Evolutionary conservation across 2,113 vertebrate species (phyloP).

Genomic region (Tragulus kanchil): DNA sequence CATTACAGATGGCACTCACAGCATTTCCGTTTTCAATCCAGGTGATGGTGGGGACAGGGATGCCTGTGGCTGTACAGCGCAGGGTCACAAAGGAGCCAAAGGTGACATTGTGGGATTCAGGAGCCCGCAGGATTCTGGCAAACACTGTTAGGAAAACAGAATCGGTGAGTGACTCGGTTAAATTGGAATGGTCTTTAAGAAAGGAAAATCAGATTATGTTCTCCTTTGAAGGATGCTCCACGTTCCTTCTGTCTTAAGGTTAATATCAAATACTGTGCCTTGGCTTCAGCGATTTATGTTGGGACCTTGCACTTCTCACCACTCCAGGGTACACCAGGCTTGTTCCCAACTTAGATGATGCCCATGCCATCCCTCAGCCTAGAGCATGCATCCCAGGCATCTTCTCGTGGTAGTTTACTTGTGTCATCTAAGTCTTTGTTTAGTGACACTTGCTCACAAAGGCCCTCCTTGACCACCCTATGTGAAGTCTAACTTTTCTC

Average conservation of each 20-base stretch:
- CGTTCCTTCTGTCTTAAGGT: not conserved
- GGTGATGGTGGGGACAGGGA: constrained; percentile 94
- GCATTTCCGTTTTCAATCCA: constrained; percentile 98
- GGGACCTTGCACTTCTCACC: not conserved
- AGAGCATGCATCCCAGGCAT: not conserved
- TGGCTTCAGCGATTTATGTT: not conserved
- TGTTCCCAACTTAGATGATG: not conserved
- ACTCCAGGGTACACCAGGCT: not conserved
- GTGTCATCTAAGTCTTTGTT: not conserved
- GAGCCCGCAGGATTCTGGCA: constrained; percentile 94
- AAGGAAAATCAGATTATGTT: not conserved
- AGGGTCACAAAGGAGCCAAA: constrained; percentile 95
- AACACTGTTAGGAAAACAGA: constrained; percentile 91
- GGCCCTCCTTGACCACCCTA: not conserved
- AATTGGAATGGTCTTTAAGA: not conserved
- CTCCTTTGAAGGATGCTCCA: not conserved
- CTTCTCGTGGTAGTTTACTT: not conserved
- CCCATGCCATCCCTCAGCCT: not conserved
- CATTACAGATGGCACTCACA: constrained; percentile 88
- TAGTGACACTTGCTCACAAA: not conserved
- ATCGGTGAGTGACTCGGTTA: not conserved
- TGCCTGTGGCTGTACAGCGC: constrained; percentile 94
- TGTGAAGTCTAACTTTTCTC: not conserved
- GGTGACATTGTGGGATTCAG: constrained; percentile 94
- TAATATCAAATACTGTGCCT: not conserved